These are phyloP conservation scores for Arizona elegans DNA, from an alignment of 2,113 vertebrate genomes.

Conservation along the genomic window DNA sequence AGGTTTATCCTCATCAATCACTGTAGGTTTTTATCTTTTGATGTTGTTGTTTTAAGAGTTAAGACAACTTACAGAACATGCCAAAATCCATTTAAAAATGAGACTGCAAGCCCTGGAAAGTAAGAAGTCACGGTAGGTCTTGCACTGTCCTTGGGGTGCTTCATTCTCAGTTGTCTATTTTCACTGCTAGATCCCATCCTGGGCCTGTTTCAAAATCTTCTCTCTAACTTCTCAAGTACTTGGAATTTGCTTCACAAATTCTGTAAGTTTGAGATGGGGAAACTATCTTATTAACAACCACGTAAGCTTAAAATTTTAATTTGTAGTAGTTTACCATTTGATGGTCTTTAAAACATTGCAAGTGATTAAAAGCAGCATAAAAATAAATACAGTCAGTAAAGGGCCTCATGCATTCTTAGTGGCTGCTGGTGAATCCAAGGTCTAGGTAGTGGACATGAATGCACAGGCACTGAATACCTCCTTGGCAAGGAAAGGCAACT, in stretches of 20 bases:
- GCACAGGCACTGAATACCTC: conserved; percentile 70
- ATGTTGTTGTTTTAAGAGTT: neutral
- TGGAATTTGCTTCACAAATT: neutral
- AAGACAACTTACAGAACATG: neutral
- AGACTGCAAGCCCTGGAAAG: no score
- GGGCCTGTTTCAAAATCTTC: neutral
- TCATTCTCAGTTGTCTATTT: neutral
- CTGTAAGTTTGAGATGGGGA: neutral
- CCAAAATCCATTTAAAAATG: neutral
- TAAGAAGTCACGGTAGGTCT: neutral
- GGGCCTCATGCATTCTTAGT: conserved; percentile 78
- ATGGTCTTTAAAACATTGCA: conserved; percentile 54
- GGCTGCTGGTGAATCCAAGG: conserved; percentile 76
- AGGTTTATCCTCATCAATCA: neutral
- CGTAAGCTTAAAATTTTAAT: conserved; percentile 27
- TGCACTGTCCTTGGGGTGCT: neutral
- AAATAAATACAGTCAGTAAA: conserved; percentile 72
- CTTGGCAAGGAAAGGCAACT: conserved; percentile 72
- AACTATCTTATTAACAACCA: conserved; percentile 21
- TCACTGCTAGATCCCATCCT: neutral
- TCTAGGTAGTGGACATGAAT: conserved; percentile 79
- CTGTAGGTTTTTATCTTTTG: neutral
- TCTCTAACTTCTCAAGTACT: neutral
- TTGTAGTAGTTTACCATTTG: conserved; percentile 17
- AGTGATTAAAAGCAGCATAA: conserved; percentile 63